These are phyloP conservation scores for Ceratina australensis DNA, from an alignment of 1,140 invertebrate genomes.

Conservation along the genomic window DNA sequence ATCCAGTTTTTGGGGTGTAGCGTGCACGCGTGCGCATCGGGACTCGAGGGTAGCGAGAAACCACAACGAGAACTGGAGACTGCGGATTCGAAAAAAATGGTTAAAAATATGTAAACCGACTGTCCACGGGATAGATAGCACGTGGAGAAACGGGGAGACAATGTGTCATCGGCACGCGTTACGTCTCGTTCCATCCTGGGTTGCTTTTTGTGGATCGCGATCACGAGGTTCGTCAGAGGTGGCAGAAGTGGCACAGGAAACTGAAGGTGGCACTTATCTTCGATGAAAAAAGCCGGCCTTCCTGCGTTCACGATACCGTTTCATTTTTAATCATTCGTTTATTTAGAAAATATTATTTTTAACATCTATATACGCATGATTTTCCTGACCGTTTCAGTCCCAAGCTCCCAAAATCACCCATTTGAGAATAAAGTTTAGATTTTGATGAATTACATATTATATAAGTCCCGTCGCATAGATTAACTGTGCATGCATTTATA, in stretches of 20 bases:
- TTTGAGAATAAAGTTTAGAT: too few species aligned
- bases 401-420: too few species aligned
- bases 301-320: constrained; percentile 5
- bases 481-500: too few species aligned
- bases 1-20: constrained; percentile 62
- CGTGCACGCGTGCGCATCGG: constrained; percentile 10
- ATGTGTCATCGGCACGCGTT: constrained; percentile 60
- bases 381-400: too few species aligned
- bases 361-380: too few species aligned
- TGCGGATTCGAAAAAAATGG: constrained; percentile 57
- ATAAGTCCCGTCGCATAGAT: too few species aligned
- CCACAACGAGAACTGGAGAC: not conserved
- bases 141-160: constrained; percentile 62
- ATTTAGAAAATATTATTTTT: too few species aligned
- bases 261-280: constrained; percentile 38
- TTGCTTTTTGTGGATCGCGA: constrained; percentile 51
- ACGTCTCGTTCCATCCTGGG: constrained; percentile 4
- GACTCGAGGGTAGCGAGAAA: constrained; percentile 29
- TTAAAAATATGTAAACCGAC: constrained; percentile 69
- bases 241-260: not conserved
- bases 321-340: too few species aligned
- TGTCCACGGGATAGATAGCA: constrained; percentile 56
- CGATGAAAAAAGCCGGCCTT: constrained; percentile 13
- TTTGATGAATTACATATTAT: too few species aligned
- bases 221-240: constrained; percentile 10